Percentiles rank a stretch among this genome's conserved stretches.
Conservation (phyloP, 2,113 vertebrate species). For the Ibidorhyncha struthersii region DNA sequence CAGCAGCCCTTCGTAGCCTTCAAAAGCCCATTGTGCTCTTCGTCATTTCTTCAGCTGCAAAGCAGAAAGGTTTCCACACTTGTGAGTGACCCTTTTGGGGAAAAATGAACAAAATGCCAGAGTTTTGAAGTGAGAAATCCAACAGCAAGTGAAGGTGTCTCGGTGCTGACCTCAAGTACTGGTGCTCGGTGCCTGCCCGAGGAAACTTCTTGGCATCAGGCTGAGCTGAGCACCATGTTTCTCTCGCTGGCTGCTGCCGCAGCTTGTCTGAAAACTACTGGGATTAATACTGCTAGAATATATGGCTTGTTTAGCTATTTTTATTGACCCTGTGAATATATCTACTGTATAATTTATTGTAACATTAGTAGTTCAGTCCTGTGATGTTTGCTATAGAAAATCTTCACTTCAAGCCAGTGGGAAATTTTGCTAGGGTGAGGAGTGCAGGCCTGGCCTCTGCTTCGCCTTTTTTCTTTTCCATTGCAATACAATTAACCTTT, state of each 20-base stretch:
- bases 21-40: background rate
- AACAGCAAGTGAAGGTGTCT: accelerated
- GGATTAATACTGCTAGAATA: background rate
- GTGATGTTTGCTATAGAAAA: background rate
- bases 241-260: background rate
- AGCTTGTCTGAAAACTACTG: background rate
- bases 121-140: background rate
- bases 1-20: background rate
- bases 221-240: background rate
- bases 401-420: conserved; percentile 7
- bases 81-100: background rate
- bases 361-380: background rate
- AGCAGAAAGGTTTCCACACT: background rate
- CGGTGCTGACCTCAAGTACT: accelerated
- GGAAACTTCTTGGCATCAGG: background rate
- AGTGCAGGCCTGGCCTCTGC: conserved; percentile 16
- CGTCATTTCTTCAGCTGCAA: background rate
- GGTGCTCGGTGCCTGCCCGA: accelerated
- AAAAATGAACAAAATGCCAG: background rate
- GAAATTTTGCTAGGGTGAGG: conserved; percentile 48
- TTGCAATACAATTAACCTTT: conserved; percentile 69
- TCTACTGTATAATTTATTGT: background rate
- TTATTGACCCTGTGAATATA: background rate
- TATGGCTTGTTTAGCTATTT: conserved; percentile 19
- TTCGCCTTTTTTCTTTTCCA: conserved; percentile 51